Evolutionary conservation across 1,140 invertebrate genomes (phyloP).

Genomic region (Euwallacea fornicatus): DNA sequence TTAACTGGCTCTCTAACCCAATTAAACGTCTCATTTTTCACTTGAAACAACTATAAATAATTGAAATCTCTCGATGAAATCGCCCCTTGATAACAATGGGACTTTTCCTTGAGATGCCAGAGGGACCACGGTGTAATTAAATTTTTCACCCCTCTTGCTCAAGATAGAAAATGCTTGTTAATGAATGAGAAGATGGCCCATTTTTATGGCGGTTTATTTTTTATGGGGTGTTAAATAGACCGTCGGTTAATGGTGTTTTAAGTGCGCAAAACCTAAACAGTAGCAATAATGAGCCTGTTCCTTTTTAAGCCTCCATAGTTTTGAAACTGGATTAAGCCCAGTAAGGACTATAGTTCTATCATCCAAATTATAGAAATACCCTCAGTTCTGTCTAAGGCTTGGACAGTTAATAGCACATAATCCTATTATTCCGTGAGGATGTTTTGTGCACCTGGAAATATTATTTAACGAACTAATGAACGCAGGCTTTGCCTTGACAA

Average conservation of each 20-base stretch:
- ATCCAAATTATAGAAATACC: constrained; percentile 22
- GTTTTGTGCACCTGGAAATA: constrained; percentile 32
- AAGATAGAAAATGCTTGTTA: constrained; percentile 29
- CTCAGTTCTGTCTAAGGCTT: constrained; percentile 7
- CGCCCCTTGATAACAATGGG: constrained; percentile 29
- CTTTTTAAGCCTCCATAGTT: not conserved
- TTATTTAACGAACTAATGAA: constrained; percentile 33
- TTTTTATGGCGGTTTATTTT: constrained; percentile 34
- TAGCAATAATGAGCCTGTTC: not conserved
- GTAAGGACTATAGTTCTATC: constrained; percentile 2
- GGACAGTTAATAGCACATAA: constrained; percentile 26
- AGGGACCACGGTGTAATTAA: constrained; percentile 27
- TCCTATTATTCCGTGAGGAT: constrained; percentile 23
- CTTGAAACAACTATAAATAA: constrained; percentile 37
- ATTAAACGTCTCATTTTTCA: constrained; percentile 27
- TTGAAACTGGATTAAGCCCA: not conserved
- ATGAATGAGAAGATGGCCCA: constrained; percentile 30
- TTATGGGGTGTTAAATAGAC: constrained; percentile 30
- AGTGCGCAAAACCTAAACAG: not conserved
- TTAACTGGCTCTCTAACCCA: constrained; percentile 20
- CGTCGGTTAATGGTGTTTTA: not conserved
- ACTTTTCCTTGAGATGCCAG: constrained; percentile 18
- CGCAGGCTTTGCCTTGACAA: constrained; percentile 10
- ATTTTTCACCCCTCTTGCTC: constrained; percentile 33
- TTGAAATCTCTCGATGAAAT: constrained; percentile 37